Percentiles rank a stretch among this genome's conserved stretches.
Conservation (phyloP, 2,888 invertebrate species). For the Brassicogethes aeneus region DNA sequence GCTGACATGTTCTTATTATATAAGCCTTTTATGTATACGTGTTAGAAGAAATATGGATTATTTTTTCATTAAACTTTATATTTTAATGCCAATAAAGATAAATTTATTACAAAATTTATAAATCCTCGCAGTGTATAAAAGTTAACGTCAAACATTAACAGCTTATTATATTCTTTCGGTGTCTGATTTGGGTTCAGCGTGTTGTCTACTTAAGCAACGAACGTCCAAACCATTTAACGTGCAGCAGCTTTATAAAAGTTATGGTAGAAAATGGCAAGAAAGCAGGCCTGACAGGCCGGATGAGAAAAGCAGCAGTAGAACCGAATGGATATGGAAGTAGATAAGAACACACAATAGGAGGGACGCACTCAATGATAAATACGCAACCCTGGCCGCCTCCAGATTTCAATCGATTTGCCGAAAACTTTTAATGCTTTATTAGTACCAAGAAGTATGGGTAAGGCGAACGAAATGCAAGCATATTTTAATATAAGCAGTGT, state of each 20-base stretch:
- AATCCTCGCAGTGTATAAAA: no score
- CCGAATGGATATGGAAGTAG: slow-evolving; percentile 18
- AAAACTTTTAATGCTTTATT: slow-evolving; percentile 22
- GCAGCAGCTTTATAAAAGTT: slow-evolving; percentile 6
- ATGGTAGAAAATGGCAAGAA: slow-evolving; percentile 8
- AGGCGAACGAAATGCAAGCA: slow-evolving; percentile 8
- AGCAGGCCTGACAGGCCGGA: not conserved
- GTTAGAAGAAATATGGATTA: no score
- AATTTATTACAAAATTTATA: no score
- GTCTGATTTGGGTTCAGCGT: not conserved
- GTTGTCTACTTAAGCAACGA: no score
- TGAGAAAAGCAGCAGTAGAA: slow-evolving; percentile 13
- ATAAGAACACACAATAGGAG: slow-evolving; percentile 25
- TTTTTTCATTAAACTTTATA: no score
- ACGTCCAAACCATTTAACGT: slow-evolving; percentile 16
- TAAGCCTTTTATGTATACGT: no score
- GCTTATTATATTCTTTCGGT: not conserved
- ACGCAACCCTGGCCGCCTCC: slow-evolving; percentile 14
- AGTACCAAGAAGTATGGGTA: slow-evolving; percentile 12
- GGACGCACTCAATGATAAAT: slow-evolving; percentile 20
- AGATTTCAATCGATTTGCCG: slow-evolving; percentile 14
- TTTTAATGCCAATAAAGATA: no score
- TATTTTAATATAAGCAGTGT: no score
- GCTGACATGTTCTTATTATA: no score
- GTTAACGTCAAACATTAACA: no score